These are phyloP conservation scores for Gryllus longicercus DNA, from an alignment of 2,888 invertebrate genomes.

Conservation along the genomic window DNA sequence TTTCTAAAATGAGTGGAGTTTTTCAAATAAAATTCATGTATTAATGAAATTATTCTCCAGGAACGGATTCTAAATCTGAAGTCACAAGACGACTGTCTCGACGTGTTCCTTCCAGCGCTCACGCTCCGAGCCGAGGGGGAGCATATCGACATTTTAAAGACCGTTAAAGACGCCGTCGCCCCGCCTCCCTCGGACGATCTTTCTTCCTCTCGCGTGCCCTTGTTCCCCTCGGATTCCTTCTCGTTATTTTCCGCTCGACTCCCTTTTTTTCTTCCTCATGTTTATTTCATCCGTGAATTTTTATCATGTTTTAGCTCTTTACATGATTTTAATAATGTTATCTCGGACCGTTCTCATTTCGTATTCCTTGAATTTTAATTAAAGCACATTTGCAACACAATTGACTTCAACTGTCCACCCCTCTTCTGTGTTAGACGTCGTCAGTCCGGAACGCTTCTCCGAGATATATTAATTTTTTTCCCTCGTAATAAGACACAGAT, in stretches of 20 bases:
- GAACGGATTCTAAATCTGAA: no score
- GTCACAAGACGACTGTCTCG: no score
- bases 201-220: no score
- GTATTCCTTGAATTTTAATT: neutral
- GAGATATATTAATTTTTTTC: no score
- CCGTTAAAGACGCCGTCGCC: neutral
- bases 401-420: slow-evolving; percentile 6
- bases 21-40: no score
- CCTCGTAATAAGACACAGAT: no score
- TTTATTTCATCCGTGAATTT: neutral
- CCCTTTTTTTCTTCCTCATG: neutral
- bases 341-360: neutral
- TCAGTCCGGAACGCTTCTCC: no score
- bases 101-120: no score
- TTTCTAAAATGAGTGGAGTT: no score
- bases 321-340: neutral
- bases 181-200: no score
- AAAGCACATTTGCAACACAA: slow-evolving; percentile 17
- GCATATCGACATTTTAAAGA: neutral
- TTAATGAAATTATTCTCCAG: no score
- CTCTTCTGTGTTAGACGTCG: neutral
- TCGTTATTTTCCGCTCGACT: neutral
- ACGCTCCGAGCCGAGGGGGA: no score
- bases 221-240: neutral
- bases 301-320: slow-evolving; percentile 4